Evolutionary conservation across 2,797 vertebrate species (phyloP).

Genomic region (Cuniculus paca): DNA sequence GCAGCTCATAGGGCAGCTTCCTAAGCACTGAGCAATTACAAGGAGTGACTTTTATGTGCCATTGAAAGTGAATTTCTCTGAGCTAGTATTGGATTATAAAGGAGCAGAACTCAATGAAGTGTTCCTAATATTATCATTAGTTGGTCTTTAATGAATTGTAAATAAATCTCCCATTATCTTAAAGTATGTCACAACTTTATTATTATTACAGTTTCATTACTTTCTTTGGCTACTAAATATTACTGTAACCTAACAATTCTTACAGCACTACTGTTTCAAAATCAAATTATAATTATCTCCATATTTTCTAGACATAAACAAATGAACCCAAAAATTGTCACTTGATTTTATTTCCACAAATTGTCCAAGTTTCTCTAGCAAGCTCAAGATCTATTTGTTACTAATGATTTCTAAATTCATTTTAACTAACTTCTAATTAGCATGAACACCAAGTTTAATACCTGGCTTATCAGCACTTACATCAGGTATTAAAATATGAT

Average conservation of each 20-base stretch:
- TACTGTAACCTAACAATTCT: slow-evolving; percentile 8
- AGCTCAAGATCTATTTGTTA: slow-evolving; percentile 28
- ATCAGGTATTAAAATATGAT: slow-evolving; percentile 27
- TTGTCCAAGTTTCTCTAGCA: not conserved
- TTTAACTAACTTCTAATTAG: slow-evolving; percentile 16
- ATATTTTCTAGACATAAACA: slow-evolving; percentile 36
- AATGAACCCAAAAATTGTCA: slow-evolving; percentile 24
- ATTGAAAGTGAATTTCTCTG: slow-evolving; percentile 46
- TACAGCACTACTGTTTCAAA: slow-evolving; percentile 49
- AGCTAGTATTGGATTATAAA: not conserved
- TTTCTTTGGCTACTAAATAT: slow-evolving; percentile 58
- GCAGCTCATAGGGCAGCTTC: not conserved
- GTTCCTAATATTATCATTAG: slow-evolving; percentile 47
- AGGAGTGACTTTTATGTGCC: slow-evolving; percentile 7
- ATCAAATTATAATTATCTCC: slow-evolving; percentile 4
- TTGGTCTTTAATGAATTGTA: slow-evolving; percentile 26
- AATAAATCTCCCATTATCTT: slow-evolving; percentile 58
- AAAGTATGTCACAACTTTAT: slow-evolving; percentile 49
- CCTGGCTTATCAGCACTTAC: slow-evolving; percentile 25
- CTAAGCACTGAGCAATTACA: slow-evolving; percentile 24
- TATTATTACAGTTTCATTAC: slow-evolving; percentile 22
- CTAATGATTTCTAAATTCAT: slow-evolving; percentile 35
- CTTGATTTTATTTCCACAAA: slow-evolving; percentile 41
- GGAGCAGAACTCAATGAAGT: slow-evolving; percentile 42
- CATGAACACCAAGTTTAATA: not conserved